Evolutionary conservation across 1,140 invertebrate species (phyloP), one percentile per base, ranked within the genome.

Genomic region (Papilio dardanus): DNA sequence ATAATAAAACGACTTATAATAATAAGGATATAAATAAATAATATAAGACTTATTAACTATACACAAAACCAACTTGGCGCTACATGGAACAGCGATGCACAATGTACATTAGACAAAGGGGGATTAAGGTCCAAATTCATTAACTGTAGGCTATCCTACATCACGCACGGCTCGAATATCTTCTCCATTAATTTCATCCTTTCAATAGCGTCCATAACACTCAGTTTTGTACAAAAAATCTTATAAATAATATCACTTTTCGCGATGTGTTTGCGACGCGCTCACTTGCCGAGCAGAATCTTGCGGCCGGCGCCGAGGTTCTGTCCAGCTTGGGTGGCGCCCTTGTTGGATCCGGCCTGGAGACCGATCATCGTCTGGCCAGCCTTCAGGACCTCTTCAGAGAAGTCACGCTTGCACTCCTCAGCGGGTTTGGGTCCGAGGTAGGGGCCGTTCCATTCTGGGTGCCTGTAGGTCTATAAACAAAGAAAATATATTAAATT

Each of bases 341-440:
- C 98, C 90, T 98, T 98, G 95, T 99, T 99, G 83, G 95, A 96
- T n/a, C 99, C 99, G 83, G 98, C 98, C 94, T 99, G 99, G 14
- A 99, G 96, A 83, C 98, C 98, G 85, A 99, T 98, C 65, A 99
- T 94, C 58, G 95, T 96, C 89, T 99, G 96, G 12, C 98, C 98
- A 76, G 98, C 98, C 77, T 96, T 95, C 74, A 99, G 90, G 88
- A 98, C 97, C 84, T 98, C 98, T 21, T 99, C 97, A 1, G 96
- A 97, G 94, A 99, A 99, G 46, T 98, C 96, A 40, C 98, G 96
- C 91, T 97, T 97, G 94, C 98, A 97, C 86, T 98, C 98, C 37
- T 99, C 98, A 66, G 98, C 92, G 75, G 98, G 98, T 93, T 96
- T 97, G 76, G 98, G 98, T 81, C 98, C 98, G 37, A 99, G 94